Conservation (phyloP, 2,113 vertebrate species). For the Psilopogon haemacephalus region DNA sequence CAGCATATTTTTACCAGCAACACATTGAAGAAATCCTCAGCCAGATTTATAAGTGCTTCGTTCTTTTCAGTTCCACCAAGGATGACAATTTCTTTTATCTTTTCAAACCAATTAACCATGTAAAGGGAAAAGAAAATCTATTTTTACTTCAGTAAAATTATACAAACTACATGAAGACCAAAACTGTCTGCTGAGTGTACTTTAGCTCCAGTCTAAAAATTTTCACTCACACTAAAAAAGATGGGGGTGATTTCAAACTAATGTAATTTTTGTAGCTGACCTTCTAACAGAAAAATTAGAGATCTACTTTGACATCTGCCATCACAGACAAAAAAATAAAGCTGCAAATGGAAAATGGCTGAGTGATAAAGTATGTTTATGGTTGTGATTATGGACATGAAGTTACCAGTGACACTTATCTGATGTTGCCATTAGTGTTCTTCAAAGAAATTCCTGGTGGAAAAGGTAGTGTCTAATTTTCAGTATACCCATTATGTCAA, state of each 20-base stretch:
- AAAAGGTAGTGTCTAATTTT: background rate
- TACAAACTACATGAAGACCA: background rate
- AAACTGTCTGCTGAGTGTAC: background rate
- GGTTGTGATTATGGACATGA: background rate
- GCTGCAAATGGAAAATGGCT: background rate
- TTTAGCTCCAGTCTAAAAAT: background rate
- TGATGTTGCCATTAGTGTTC: background rate
- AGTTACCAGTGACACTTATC: background rate
- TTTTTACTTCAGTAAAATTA: background rate
- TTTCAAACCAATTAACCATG: slow-evolving; percentile 93
- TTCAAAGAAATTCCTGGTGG: background rate
- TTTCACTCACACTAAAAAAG: background rate
- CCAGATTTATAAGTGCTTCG: slow-evolving; percentile 76
- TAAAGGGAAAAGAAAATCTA: slow-evolving; percentile 70
- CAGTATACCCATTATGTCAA: background rate
- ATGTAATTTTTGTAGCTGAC: background rate
- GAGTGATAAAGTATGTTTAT: background rate
- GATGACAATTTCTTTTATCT: slow-evolving; percentile 82
- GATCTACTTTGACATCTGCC: background rate
- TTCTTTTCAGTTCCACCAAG: slow-evolving; percentile 74
- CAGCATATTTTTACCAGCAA: slow-evolving; percentile 79
- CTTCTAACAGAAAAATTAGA: background rate
- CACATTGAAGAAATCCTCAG: slow-evolving; percentile 87
- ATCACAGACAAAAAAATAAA: background rate
- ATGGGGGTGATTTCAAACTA: background rate